Percentiles rank a stretch among this genome's conserved stretches.
phyloP scores from a whole-genome alignment of 1,140 invertebrate species.

The Drosophila leontia region DNA sequence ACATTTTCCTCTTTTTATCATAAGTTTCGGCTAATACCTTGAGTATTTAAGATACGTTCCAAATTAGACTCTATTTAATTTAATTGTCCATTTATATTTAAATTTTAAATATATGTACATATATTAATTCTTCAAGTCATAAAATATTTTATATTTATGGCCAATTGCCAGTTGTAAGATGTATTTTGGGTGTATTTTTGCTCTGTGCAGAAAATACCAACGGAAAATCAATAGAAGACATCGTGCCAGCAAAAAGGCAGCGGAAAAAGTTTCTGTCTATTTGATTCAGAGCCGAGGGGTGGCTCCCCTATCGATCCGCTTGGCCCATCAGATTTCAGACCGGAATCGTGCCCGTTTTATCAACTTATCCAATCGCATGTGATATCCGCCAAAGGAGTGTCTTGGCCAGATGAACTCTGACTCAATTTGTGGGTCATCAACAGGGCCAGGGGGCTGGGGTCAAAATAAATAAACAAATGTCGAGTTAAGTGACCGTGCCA shows the following conservation, averaged over 20 bases:
- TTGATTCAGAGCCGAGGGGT: slow-evolving; percentile 10
- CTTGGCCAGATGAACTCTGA: slow-evolving; percentile 36
- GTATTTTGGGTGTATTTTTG: neutral
- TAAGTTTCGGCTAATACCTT: no score
- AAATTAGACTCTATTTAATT: no score
- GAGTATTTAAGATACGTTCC: no score
- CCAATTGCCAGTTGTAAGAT: no score
- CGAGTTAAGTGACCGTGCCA: slow-evolving; percentile 20
- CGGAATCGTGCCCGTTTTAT: slow-evolving; percentile 38
- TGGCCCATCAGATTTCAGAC: slow-evolving; percentile 30
- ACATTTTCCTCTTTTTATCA: no score
- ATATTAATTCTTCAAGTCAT: neutral
- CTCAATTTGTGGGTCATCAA: slow-evolving; percentile 48
- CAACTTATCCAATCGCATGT: slow-evolving; percentile 42
- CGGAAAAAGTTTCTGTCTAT: slow-evolving; percentile 41
- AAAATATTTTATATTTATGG: neutral
- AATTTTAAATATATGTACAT: no score
- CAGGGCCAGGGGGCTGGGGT: slow-evolving; percentile 3
- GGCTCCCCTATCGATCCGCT: slow-evolving; percentile 28
- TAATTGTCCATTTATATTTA: no score
- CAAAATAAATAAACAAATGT: slow-evolving; percentile 35
- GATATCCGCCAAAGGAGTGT: slow-evolving; percentile 32
- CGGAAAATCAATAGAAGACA: slow-evolving; percentile 65
- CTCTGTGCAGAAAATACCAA: slow-evolving; percentile 13
- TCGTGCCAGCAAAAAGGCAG: slow-evolving; percentile 47